Evolutionary conservation across 2,888 invertebrate genomes (phyloP), one percentile per base, ranked within the genome.

Genomic region (Napeogenes inachia): DNA sequence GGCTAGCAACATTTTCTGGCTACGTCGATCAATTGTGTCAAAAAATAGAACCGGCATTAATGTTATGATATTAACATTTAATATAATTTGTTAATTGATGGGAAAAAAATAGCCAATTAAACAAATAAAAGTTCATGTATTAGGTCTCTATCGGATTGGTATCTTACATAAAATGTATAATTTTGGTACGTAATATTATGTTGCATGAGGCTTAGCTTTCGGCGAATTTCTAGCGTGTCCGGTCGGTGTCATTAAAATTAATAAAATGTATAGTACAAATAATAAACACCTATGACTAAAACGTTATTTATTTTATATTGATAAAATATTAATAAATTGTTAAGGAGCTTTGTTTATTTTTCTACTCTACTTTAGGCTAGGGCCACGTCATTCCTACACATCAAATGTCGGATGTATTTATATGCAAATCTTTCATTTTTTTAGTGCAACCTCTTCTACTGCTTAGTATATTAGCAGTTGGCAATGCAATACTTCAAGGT

Each of bases 401-500:
- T 46, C 60, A 38, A 42, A 30, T 35, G 54, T 55, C 50, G 45
- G 59, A 13, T 45, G n/a, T 61, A 45, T 61, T 59, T 46, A 12
- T 12, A 38, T 46, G 38, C 13, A 54, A 45, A 45, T 59, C 12
- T 45, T 13, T 56, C 13, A 13, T 59, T 46, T 61, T 85, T 85
- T 60, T 79, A 86, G 87, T 68, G 54, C 57, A 81, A 62, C 76
- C 75, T 54, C 54, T 83, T 35, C 66, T 85, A 62, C 59, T 80
- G 54, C 46, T 87, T 71, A 78, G 84, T 72, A 59, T 76, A 62
- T 13, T 87, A 72, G 66, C 65, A 33, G 13, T 72, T 59, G 70
- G 70, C 63, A 78, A 78, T 73, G 75, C 79, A 76, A 86, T 82
- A 35, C 75, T 90, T 32, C 87, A 86, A 74, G 81, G 80, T 60